Percentiles rank a stretch among this genome's conserved stretches.
These are phyloP conservation scores for Anniella stebbinsi DNA, from an alignment of 2,797 vertebrate species.

Conservation along the genomic window DNA sequence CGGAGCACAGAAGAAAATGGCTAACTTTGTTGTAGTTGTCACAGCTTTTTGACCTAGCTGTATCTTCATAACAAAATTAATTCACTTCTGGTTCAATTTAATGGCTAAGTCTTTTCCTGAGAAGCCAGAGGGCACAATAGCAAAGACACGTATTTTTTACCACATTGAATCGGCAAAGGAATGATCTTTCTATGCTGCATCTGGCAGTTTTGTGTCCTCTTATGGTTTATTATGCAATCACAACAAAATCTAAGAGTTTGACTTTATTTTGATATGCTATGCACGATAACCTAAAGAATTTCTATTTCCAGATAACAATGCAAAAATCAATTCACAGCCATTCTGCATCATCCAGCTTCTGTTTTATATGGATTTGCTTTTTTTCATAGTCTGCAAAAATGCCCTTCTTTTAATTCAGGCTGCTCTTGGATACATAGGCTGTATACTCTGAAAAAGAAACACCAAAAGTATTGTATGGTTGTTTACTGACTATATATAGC, in stretches of 20 bases:
- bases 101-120: not conserved
- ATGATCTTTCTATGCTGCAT: not conserved
- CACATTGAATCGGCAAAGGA: not conserved
- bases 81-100: not conserved
- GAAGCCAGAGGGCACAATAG: not conserved
- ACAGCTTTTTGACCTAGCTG: not conserved
- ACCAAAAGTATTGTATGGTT: not conserved
- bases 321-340: not conserved
- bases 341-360: not conserved
- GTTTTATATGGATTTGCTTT: not conserved
- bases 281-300: slow-evolving; percentile 20
- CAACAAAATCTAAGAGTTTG: not conserved
- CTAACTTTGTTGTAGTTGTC: not conserved
- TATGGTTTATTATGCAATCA: slow-evolving; percentile 17
- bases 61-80: not conserved
- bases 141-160: not conserved
- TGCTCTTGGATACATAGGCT: not conserved
- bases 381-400: not conserved
- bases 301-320: not conserved
- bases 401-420: not conserved
- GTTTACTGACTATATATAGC: not conserved
- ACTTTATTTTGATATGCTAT: not conserved
- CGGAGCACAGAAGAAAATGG: not conserved
- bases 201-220: not conserved
- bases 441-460: not conserved